Evolutionary conservation across 2,888 invertebrate genomes (phyloP).

Genomic region (Meliscaeva auricollis): DNA sequence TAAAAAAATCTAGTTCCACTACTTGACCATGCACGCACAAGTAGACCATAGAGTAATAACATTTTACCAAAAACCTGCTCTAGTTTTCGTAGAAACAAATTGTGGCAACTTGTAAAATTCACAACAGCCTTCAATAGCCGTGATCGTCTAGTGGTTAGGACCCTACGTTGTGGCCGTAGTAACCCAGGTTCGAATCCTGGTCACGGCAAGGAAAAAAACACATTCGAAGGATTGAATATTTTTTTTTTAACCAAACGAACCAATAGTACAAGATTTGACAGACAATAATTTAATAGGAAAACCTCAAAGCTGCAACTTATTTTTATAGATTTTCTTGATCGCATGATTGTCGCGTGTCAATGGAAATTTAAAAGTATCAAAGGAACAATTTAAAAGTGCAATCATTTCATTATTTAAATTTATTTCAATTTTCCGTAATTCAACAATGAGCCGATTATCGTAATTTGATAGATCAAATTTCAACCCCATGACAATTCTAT

Average conservation of each 20-base stretch:
- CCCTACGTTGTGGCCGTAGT: slow-evolving; percentile 84
- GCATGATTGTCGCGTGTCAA: slow-evolving; percentile 18
- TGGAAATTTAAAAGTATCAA: slow-evolving; percentile 1
- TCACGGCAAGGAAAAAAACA: slow-evolving; percentile 78
- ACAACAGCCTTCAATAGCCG: slow-evolving; percentile 77
- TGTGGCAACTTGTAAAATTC: not conserved
- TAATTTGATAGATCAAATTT: slow-evolving; percentile 42
- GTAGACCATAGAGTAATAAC: not conserved
- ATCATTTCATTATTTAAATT: slow-evolving; percentile 56
- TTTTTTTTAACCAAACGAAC: not conserved
- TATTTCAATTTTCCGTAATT: slow-evolving; percentile 52
- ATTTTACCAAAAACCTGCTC: slow-evolving; percentile 50
- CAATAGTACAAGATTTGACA: not conserved
- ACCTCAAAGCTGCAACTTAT: not conserved
- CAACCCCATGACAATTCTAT: not conserved
- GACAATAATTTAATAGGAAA: too few species aligned
- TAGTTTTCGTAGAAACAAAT: slow-evolving; percentile 42
- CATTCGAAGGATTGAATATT: slow-evolving; percentile 1
- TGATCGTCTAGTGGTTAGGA: slow-evolving; percentile 84
- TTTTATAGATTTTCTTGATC: slow-evolving; percentile 11
- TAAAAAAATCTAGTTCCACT: slow-evolving; percentile 40
- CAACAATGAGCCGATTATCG: slow-evolving; percentile 30
- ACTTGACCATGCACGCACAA: slow-evolving; percentile 32
- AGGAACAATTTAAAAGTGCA: slow-evolving; percentile 26
- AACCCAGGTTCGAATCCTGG: slow-evolving; percentile 84